phyloP scores from a whole-genome alignment of 2,888 invertebrate genomes.

The Abrostola tripartita region DNA sequence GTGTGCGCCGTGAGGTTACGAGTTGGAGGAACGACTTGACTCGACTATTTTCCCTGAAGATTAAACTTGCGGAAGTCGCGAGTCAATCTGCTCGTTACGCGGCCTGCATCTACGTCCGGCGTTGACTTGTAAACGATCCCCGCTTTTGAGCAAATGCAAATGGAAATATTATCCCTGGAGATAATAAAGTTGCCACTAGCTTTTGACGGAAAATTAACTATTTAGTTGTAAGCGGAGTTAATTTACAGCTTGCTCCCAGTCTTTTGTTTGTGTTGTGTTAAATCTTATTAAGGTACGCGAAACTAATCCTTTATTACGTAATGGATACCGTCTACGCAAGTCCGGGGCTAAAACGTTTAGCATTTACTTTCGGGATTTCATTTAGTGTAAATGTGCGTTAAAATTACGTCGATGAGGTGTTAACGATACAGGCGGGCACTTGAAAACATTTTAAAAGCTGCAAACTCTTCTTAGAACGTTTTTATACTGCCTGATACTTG shows the following conservation, averaged over 20 bases:
- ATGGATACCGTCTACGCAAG: constrained; percentile 21
- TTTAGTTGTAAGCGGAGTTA: constrained; percentile 51
- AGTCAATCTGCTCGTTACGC: constrained; percentile 70
- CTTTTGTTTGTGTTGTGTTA: constrained; percentile 56
- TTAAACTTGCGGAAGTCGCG: constrained; percentile 58
- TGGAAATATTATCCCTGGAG: constrained; percentile 60
- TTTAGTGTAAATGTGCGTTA: constrained; percentile 39
- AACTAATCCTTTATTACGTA: constrained; percentile 22
- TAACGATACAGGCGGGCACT: constrained; percentile 29
- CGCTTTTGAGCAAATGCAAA: constrained; percentile 54
- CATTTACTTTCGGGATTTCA: constrained; percentile 40
- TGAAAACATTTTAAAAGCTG: constrained; percentile 13
- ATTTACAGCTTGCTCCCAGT: constrained; percentile 43
- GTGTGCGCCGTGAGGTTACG: constrained; percentile 48
- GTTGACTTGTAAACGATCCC: constrained; percentile 61
- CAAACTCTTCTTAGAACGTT: no score
- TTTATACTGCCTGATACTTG: no score
- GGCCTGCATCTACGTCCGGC: constrained; percentile 55
- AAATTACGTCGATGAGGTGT: constrained; percentile 31
- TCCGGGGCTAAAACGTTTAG: constrained; percentile 15
- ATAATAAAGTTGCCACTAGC: constrained; percentile 56
- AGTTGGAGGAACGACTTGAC: constrained; percentile 50
- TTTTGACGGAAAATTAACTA: constrained; percentile 61
- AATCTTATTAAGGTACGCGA: constrained; percentile 42
- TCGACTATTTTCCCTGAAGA: constrained; percentile 65